phyloP scores from a whole-genome alignment of 2,797 vertebrate species.

The Xenentodon cancila region DNA sequence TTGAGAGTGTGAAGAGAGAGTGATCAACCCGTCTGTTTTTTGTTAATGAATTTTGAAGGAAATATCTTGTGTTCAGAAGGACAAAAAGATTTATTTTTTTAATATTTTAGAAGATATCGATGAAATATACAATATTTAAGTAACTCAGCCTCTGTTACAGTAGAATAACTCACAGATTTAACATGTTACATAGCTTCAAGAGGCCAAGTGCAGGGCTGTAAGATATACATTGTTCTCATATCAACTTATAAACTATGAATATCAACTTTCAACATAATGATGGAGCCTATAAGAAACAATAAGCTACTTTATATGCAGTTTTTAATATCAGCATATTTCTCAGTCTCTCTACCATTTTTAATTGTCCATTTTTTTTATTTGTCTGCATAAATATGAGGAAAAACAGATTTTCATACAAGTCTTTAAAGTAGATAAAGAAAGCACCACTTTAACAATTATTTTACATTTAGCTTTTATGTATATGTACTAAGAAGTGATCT shows the following conservation, averaged over 20 bases:
- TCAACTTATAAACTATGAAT: neutral
- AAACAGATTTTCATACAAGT: neutral
- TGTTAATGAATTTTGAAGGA: constrained; percentile 79
- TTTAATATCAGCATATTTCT: too few relatives aligned
- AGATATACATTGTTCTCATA: constrained; percentile 2
- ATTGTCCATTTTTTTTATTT: neutral
- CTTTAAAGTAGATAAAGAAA: neutral
- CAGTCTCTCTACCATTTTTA: neutral
- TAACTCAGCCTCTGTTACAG: constrained; percentile 43
- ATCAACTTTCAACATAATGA: neutral
- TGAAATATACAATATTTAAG: constrained; percentile 59
- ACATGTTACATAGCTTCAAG: constrained; percentile 9
- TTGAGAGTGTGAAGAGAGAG: constrained; percentile 66
- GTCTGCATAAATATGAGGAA: neutral
- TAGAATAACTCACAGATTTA: neutral
- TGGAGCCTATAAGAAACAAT: too few relatives aligned
- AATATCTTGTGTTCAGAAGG: constrained; percentile 53
- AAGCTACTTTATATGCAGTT: too few relatives aligned
- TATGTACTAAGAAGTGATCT: too few relatives aligned
- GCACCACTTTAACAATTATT: too few relatives aligned
- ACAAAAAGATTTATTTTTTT: constrained; percentile 63
- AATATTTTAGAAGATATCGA: constrained; percentile 38
- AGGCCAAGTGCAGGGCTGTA: neutral
- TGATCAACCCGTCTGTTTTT: constrained; percentile 68
- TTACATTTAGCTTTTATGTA: too few relatives aligned